Conservation (phyloP, 2,888 invertebrate species). For the Acronicta aceris region DNA sequence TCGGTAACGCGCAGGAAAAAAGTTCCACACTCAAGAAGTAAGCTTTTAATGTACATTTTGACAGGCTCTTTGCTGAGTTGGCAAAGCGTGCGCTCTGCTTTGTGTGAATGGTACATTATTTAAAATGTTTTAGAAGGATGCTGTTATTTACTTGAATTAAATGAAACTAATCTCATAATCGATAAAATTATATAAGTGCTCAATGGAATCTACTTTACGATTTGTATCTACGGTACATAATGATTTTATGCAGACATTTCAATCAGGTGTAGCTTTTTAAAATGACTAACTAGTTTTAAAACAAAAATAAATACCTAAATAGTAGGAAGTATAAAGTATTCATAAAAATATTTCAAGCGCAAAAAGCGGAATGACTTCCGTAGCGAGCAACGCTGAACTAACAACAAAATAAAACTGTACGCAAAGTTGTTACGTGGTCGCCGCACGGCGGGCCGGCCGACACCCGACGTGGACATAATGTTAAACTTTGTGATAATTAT, state of each 20-base stretch:
- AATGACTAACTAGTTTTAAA: conserved; percentile 21
- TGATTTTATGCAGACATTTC: conserved; percentile 9
- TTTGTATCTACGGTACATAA: too few relatives aligned
- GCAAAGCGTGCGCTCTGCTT: background rate
- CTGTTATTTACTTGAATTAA: too few relatives aligned
- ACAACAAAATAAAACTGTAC: conserved; percentile 42
- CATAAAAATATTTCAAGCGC: conserved; percentile 33
- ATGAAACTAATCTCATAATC: too few relatives aligned
- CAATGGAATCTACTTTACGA: too few relatives aligned
- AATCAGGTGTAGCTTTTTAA: conserved; percentile 26
- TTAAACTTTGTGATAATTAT: conserved; percentile 28
- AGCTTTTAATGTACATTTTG: conserved; percentile 38
- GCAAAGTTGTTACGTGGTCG: conserved; percentile 25
- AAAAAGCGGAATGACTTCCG: conserved; percentile 41
- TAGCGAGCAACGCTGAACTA: conserved; percentile 21
- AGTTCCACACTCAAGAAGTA: conserved; percentile 26
- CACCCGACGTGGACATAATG: conserved; percentile 21
- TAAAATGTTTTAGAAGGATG: too few relatives aligned
- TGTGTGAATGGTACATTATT: background rate
- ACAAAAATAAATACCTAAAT: background rate
- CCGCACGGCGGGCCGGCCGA: conserved; percentile 28
- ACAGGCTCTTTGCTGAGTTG: conserved; percentile 13
- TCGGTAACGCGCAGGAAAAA: conserved; percentile 26
- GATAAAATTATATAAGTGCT: too few relatives aligned
- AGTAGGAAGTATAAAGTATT: conserved; percentile 17